These are phyloP conservation scores for Drosophila albomicans DNA, from an alignment of 1,140 invertebrate genomes.

Conservation along the genomic window DNA sequence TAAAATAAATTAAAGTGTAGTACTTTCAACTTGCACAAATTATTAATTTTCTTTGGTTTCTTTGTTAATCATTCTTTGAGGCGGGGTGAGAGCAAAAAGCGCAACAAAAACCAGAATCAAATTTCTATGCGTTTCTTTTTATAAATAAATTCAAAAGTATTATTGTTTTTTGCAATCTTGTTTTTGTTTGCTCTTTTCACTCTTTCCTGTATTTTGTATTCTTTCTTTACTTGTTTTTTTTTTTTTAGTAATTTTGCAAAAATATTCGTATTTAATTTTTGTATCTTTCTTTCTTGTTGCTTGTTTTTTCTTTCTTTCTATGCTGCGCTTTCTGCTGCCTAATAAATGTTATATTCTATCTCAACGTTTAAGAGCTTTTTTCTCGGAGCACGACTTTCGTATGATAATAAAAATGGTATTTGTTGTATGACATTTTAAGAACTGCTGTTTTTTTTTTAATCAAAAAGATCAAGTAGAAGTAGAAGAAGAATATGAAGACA, in stretches of 20 bases:
- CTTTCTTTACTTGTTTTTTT: conserved; percentile 17
- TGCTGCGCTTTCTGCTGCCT: conserved; percentile 47
- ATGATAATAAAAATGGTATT: conserved; percentile 4
- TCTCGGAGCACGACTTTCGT: conserved; percentile 70
- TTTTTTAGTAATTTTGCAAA: conserved; percentile 57
- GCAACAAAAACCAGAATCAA: conserved; percentile 42
- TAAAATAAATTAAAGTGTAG: conserved; percentile 62
- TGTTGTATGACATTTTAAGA: conserved; percentile 21
- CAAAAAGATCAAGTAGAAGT: neutral
- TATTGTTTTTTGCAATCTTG: conserved; percentile 36
- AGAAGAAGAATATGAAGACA: conserved; percentile 8
- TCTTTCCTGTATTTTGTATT: conserved; percentile 28
- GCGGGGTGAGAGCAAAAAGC: conserved; percentile 28
- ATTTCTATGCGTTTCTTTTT: conserved; percentile 8
- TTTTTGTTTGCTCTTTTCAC: conserved; percentile 38
- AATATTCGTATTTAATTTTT: conserved; percentile 35
- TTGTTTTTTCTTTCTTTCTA: conserved; percentile 72
- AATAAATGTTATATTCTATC: conserved; percentile 31
- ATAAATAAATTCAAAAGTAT: neutral
- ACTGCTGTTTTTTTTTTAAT: conserved; percentile 4
- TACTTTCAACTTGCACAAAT: conserved; percentile 84
- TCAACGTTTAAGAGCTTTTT: conserved; percentile 80
- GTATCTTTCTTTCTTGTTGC: conserved; percentile 69
- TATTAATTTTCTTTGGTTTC: conserved; percentile 52
- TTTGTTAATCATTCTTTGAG: conserved; percentile 62